Percentiles rank a stretch among this genome's conserved stretches.
Conservation (phyloP, 2,888 invertebrate genomes). For the Amiota communis region DNA sequence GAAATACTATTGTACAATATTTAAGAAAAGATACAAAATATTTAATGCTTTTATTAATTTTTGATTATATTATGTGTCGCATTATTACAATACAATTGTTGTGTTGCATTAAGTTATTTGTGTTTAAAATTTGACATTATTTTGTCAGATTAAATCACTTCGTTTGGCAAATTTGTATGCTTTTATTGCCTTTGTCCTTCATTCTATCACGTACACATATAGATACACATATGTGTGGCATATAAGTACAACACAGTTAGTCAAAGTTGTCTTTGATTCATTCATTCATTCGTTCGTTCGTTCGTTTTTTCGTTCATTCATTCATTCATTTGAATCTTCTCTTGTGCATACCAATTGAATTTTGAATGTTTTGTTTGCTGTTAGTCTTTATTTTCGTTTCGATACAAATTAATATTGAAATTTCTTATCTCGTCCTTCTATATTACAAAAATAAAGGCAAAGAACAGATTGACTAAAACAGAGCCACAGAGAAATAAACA, state of each 20-base stretch:
- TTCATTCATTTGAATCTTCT: constrained; percentile 2
- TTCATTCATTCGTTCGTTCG: not conserved
- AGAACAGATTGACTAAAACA: not conserved
- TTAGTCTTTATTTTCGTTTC: not conserved
- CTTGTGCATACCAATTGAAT: not conserved
- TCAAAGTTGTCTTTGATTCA: not conserved
- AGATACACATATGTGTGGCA: no score
- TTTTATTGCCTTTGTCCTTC: no score
- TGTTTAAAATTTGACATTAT: constrained; percentile 22
- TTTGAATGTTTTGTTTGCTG: not conserved
- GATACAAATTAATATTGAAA: constrained; percentile 20
- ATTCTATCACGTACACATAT: no score
- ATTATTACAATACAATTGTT: no score
- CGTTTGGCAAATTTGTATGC: not conserved
- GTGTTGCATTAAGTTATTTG: not conserved
- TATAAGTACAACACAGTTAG: no score
- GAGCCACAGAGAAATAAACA: not conserved
- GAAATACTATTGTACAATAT: no score
- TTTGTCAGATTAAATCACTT: constrained; percentile 24
- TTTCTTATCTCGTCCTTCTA: not conserved
- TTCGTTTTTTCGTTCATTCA: not conserved
- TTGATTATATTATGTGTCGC: no score
- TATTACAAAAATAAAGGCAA: not conserved
- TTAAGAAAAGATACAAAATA: no score
- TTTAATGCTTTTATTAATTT: no score